Conservation (phyloP, 2,113 vertebrate species). For the Pluvialis apricaria region DNA sequence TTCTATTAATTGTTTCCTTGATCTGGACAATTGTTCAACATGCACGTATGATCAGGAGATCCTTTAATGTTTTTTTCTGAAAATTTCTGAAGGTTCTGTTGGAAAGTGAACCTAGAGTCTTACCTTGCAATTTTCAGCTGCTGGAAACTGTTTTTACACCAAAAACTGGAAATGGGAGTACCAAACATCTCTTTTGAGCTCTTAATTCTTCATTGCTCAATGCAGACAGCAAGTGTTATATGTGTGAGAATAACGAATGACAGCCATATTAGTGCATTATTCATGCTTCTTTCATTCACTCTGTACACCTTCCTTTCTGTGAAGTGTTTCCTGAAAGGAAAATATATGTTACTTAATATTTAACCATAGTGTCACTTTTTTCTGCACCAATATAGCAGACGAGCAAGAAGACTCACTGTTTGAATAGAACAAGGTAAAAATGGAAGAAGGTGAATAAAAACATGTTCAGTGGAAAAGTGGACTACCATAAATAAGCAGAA, state of each 20-base stretch:
- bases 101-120: not conserved
- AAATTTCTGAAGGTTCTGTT: not conserved
- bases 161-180: not conserved
- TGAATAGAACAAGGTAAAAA: not conserved
- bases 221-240: not conserved
- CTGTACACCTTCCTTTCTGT: not conserved
- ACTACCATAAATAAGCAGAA: not conserved
- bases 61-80: not conserved
- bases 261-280: not conserved
- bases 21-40: not conserved
- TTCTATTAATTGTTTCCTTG: not conserved
- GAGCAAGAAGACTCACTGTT: not conserved
- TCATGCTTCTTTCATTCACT: not conserved
- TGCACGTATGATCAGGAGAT: not conserved
- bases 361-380: not conserved
- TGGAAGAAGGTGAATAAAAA: not conserved
- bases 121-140: not conserved
- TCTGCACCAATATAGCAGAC: not conserved
- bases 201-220: not conserved
- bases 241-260: not conserved
- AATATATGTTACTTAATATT: not conserved
- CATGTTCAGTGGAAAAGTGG: not conserved
- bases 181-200: not conserved
- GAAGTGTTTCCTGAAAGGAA: not conserved
- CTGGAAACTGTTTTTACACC: not conserved